A percentile compares a stretch with the other conserved stretches of the same genome.
Conservation (phyloP, 2,113 vertebrate species). For the Zosterops hypoxanthus region DNA sequence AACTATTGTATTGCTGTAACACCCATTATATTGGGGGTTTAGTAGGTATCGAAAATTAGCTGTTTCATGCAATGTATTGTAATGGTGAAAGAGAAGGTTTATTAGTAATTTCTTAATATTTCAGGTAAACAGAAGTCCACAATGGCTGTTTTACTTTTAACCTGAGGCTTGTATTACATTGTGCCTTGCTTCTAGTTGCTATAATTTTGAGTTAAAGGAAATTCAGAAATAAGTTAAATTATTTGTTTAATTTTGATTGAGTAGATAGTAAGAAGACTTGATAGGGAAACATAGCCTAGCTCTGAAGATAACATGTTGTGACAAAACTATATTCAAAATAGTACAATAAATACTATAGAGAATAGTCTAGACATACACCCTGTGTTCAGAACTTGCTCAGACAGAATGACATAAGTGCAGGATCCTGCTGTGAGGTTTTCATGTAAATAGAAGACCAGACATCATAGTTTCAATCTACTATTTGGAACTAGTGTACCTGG, state of each 20-base stretch:
- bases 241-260: not conserved
- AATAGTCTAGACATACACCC: not conserved
- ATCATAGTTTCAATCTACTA: not conserved
- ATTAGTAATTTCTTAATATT: not conserved
- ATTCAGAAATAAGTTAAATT: not conserved
- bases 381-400: not conserved
- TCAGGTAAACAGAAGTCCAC: slow-evolving; percentile 12
- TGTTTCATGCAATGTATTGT: slow-evolving; percentile 19
- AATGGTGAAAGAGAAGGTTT: not conserved
- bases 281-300: not conserved
- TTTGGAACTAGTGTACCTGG: not conserved
- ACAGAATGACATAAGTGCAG: not conserved
- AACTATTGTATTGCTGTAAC: slow-evolving; percentile 52
- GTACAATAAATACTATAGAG: not conserved
- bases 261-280: not conserved
- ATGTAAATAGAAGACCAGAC: not conserved
- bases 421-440: not conserved
- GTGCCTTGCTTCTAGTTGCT: slow-evolving; percentile 72
- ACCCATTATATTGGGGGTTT: slow-evolving; percentile 28
- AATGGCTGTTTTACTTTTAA: slow-evolving; percentile 1
- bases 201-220: slow-evolving; percentile 14
- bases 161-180: slow-evolving; percentile 35
- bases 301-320: not conserved
- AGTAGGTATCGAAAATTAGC: not conserved
- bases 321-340: not conserved